Evolutionary conservation across 1,140 invertebrate species (phyloP), one percentile per base, ranked within the genome.

Genomic region (Apis cerana): DNA sequence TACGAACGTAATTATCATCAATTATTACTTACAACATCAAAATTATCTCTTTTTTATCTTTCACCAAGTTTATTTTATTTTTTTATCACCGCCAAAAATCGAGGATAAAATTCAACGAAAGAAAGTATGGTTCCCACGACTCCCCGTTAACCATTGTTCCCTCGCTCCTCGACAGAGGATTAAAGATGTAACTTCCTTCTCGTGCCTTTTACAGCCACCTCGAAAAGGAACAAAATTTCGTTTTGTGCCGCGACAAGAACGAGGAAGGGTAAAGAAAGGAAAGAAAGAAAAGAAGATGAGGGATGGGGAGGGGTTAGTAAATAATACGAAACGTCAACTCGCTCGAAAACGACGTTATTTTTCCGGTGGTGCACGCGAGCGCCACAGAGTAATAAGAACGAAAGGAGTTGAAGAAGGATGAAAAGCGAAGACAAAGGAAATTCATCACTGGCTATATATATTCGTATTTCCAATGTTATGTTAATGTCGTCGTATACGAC

Each of bases 261-360:
- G 17, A 58, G 56, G 19, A 7, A 10, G 0, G 1, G 21, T 5
- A 12, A 21, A 10, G 8, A 12, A 19, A 48, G 43, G 21, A n/a
- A 21, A 5, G 15, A 2, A 43, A 33, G 21, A 48, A n/a, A 52
- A 43, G 33, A 2, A n/a, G 19, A 27, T 12, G 17, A 33, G 19
- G 43, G 7, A 50, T 54, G 48, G 23, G 27, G 5, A n/a, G 27
- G 19, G 13, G 33, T 62, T 58, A 75, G 79, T 80, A 75, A 80
- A 80, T 80, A 74, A 82, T 82, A 82, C 52, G 71, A 58, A 43
- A 68, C 43, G 80, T 52, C 64, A 52, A 56, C 64, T 76, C 12
- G 64, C 50, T 75, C 4, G 27, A 56, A 65, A 64, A 65, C 59
- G 59, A 75, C 62, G 62, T 81, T 76, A 76, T 56, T 82, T 82